Percentiles rank a stretch among this genome's conserved stretches.
These are phyloP conservation scores for Gastrophryne carolinensis DNA, from an alignment of 2,797 vertebrate genomes.

Conservation along the genomic window DNA sequence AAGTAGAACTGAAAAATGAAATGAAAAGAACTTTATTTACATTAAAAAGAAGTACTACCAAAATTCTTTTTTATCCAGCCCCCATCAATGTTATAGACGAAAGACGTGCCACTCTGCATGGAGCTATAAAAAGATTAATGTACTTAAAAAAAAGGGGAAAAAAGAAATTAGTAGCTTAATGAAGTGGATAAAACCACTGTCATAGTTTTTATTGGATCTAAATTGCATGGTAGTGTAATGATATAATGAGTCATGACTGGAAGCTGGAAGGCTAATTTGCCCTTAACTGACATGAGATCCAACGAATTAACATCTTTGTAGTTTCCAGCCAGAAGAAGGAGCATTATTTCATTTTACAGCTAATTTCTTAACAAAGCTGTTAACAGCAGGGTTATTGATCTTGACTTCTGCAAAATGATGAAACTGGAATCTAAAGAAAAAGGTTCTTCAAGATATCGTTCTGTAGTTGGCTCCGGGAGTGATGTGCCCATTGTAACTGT, in stretches of 20 bases:
- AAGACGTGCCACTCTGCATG: conserved; percentile 75
- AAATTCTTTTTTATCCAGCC: conserved; percentile 70
- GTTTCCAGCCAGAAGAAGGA: conserved; percentile 62
- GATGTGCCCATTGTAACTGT: conserved; percentile 16
- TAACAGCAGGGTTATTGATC: conserved; percentile 68
- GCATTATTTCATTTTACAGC: conserved; percentile 66
- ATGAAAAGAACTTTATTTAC: conserved; percentile 72
- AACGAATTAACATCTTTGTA: conserved; percentile 77
- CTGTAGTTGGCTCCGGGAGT: conserved; percentile 52
- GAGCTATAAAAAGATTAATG: conserved; percentile 88
- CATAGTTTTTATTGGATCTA: conserved; percentile 88
- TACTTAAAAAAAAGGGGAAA: conserved; percentile 79
- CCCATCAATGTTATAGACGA: conserved; percentile 67
- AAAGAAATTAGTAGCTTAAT: conserved; percentile 93
- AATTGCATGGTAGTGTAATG: conserved; percentile 86
- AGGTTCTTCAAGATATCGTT: conserved; percentile 60
- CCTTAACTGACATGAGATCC: conserved; percentile 78
- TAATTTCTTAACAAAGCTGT: conserved; percentile 68
- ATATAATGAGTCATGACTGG: conserved; percentile 87
- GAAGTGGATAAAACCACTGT: conserved; percentile 91
- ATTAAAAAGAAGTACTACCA: conserved; percentile 73
- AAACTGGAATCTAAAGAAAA: conserved; percentile 62
- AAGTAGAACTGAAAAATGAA: conserved; percentile 64
- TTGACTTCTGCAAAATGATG: conserved; percentile 65
- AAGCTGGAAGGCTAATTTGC: conserved; percentile 85